Evolutionary conservation across 2,113 vertebrate species (phyloP).

Genomic region (Taxidea taxus): DNA sequence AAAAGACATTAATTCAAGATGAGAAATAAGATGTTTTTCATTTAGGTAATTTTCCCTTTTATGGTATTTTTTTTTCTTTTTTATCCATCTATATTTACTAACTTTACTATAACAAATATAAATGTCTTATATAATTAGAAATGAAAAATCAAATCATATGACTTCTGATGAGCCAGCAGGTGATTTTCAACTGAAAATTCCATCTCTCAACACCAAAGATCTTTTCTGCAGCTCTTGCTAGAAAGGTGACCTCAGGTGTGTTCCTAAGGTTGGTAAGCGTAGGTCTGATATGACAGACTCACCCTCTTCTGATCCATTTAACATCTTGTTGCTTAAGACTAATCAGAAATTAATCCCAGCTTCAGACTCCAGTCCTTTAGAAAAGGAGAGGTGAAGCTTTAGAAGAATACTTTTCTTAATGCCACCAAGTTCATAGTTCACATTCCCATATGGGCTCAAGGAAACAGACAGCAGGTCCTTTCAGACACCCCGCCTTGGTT

Average conservation of each 20-base stretch:
- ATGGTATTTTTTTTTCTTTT: not conserved
- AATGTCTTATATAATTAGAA: not conserved
- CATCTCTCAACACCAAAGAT: not conserved
- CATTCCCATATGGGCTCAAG: not conserved
- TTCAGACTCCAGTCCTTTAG: not conserved
- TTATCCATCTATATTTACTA: constrained; percentile 7
- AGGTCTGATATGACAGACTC: not conserved
- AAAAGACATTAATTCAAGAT: constrained; percentile 55
- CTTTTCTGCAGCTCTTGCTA: not conserved
- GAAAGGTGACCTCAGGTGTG: not conserved
- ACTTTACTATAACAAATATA: not conserved
- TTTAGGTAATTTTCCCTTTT: constrained; percentile 58
- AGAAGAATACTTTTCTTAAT: not conserved
- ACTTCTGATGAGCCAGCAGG: not conserved
- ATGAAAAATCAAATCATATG: not conserved
- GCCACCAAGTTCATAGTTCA: not conserved
- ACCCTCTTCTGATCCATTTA: not conserved
- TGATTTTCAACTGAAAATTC: not conserved
- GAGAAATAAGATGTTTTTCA: constrained; percentile 62
- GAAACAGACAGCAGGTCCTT: not conserved
- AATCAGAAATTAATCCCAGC: not conserved
- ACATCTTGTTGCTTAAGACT: not conserved
- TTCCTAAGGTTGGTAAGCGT: not conserved
- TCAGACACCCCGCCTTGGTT: not conserved
- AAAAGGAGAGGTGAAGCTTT: not conserved